Conservation (phyloP, 2,113 vertebrate genomes). For the Myanophis thanlyinensis region DNA sequence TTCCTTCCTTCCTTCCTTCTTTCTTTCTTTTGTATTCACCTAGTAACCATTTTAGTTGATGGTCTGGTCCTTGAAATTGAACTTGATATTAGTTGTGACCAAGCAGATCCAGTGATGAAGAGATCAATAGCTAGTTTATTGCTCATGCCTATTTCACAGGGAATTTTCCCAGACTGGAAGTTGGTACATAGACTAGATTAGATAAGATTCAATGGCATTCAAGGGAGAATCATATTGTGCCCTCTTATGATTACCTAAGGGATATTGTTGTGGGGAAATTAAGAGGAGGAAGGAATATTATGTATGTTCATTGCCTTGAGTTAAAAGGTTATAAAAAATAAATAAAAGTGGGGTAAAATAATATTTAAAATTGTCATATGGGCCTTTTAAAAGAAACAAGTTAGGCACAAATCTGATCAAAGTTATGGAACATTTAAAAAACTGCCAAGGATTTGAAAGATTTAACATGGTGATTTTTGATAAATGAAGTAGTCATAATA, state of each 20-base stretch:
- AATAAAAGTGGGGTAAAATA: neutral
- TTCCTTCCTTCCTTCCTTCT: neutral
- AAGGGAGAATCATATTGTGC: neutral
- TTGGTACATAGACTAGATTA: neutral
- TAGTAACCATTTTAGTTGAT: neutral
- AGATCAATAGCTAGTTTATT: neutral
- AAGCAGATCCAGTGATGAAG: neutral
- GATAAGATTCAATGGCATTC: neutral
- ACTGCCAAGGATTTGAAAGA: slow-evolving; percentile 61
- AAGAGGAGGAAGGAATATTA: neutral
- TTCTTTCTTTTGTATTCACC: neutral
- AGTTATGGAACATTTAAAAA: slow-evolving; percentile 55
- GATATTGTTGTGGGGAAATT: neutral
- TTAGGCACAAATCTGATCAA: slow-evolving; percentile 12
- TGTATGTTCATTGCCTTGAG: neutral
- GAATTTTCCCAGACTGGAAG: neutral
- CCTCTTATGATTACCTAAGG: neutral
- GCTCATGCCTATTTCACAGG: neutral
- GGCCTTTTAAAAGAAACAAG: slow-evolving; percentile 45
- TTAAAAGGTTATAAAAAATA: neutral
- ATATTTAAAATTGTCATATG: neutral
- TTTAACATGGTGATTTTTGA: slow-evolving; percentile 40
- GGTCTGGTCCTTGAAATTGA: neutral
- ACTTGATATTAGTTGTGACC: neutral
- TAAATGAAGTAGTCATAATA: slow-evolving; percentile 51